Evolutionary conservation across 2,797 vertebrate genomes (phyloP).

Genomic region (Gambusia yucatana): DNA sequence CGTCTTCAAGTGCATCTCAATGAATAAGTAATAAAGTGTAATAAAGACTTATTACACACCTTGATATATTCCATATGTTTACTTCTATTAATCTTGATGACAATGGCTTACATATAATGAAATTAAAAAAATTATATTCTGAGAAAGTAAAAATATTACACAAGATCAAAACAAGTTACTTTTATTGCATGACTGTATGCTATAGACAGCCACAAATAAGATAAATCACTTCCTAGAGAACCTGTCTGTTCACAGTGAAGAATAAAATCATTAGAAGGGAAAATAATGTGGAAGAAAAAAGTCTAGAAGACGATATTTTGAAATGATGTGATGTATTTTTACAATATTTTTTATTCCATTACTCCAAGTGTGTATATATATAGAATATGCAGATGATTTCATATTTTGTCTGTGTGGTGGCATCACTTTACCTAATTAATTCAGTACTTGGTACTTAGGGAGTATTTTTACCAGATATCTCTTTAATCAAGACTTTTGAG

Average conservation of each 20-base stretch:
- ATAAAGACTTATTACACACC: not conserved
- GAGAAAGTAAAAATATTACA: slow-evolving; percentile 1
- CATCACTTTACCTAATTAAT: not conserved
- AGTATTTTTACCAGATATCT: not conserved
- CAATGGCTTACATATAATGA: not conserved
- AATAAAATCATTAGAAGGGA: not conserved
- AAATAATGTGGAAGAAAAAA: not conserved
- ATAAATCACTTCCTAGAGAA: not conserved
- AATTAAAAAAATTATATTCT: not conserved
- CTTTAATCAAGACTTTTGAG: not conserved
- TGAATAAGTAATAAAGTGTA: not conserved
- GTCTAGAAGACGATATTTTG: not conserved
- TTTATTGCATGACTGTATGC: not conserved
- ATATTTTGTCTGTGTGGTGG: not conserved
- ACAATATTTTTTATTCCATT: not conserved
- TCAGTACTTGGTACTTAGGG: not conserved
- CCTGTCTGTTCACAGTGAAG: not conserved
- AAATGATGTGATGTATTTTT: not conserved
- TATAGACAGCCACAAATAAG: not conserved
- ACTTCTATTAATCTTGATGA: not conserved
- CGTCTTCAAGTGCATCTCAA: not conserved
- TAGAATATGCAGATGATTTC: not conserved
- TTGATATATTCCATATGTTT: not conserved
- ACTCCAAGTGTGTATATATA: not conserved
- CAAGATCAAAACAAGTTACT: not conserved